These are phyloP conservation scores for Nephrotoma appendiculata DNA, from an alignment of 2,888 invertebrate genomes.

Conservation along the genomic window DNA sequence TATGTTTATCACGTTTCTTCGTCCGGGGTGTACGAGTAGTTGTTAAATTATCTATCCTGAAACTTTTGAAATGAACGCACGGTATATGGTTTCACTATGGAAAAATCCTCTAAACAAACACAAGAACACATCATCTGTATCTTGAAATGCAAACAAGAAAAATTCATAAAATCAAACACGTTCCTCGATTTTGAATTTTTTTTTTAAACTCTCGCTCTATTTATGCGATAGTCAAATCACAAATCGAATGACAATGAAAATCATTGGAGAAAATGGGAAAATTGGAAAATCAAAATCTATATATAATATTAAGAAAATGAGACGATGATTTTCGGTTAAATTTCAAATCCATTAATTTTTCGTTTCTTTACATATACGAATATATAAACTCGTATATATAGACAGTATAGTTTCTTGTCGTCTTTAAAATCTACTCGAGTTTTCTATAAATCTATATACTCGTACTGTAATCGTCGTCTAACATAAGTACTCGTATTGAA, in stretches of 20 bases:
- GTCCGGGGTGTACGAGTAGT: no score
- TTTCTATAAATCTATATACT: background rate
- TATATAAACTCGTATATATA: background rate
- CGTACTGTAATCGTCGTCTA: background rate
- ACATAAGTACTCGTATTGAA: background rate
- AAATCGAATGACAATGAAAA: background rate
- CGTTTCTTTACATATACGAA: background rate
- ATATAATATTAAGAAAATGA: background rate
- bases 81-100: background rate
- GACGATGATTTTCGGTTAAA: background rate
- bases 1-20: no score
- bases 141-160: background rate
- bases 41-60: no score
- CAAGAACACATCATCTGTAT: background rate
- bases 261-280: background rate
- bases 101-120: background rate
- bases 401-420: background rate
- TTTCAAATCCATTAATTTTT: background rate
- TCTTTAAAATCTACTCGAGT: background rate
- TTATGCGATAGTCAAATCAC: background rate
- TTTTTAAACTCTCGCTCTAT: background rate
- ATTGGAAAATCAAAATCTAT: background rate
- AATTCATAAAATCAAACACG: background rate
- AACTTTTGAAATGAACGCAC: background rate
- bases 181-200: background rate